Percentiles rank a stretch among this genome's conserved stretches.
These are phyloP conservation scores for Pteropus alecto DNA, from an alignment of 2,113 vertebrate genomes.

Conservation along the genomic window DNA sequence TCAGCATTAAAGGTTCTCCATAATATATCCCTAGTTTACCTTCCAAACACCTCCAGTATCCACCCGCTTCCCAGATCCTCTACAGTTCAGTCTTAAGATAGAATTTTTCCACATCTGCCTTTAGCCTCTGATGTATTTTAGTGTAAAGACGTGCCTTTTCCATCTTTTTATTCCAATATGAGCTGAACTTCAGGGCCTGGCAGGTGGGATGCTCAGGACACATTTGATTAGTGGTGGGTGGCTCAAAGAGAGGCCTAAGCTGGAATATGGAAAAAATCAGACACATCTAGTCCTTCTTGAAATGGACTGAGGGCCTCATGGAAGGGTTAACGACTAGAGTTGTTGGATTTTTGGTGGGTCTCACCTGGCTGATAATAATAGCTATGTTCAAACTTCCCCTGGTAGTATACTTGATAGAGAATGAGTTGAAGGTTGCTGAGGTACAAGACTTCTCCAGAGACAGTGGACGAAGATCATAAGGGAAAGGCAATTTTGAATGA, in stretches of 20 bases:
- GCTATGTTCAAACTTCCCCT: background rate
- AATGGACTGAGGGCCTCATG: background rate
- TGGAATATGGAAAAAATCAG: background rate
- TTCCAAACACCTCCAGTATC: background rate
- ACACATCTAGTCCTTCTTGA: background rate
- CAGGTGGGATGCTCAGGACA: background rate
- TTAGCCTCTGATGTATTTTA: background rate
- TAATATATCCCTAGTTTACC: background rate
- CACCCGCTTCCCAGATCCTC: background rate
- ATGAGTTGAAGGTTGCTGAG: background rate
- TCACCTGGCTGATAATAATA: background rate
- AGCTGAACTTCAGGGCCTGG: background rate
- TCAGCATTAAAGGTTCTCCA: slow-evolving; percentile 16
- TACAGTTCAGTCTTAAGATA: background rate
- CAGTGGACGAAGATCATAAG: background rate
- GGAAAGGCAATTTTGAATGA: background rate
- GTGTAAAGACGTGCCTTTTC: background rate
- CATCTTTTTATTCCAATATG: background rate
- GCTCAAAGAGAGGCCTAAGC: background rate
- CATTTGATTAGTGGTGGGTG: background rate
- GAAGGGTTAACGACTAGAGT: background rate
- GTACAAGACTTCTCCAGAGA: background rate
- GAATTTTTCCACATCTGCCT: background rate
- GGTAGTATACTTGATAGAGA: background rate
- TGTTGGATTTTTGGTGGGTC: background rate